Conservation (phyloP, 2,888 invertebrate species). For the Xestobium rufovillosum region DNA sequence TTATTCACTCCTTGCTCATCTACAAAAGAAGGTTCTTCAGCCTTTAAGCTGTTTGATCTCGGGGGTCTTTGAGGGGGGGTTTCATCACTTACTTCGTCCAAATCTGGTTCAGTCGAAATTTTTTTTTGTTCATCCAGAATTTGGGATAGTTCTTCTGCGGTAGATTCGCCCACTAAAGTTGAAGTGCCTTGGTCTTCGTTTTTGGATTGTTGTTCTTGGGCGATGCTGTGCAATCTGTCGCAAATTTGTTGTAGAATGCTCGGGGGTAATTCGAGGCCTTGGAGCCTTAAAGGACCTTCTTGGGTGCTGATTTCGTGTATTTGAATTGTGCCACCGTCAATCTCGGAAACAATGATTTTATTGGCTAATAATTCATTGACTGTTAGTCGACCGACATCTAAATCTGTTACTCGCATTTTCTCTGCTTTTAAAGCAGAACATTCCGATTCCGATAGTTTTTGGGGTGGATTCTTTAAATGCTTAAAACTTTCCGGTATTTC, state of each 20-base stretch:
- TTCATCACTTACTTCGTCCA: slow-evolving; percentile 1
- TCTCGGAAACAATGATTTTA: slow-evolving; percentile 72
- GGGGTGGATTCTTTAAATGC: slow-evolving; percentile 31
- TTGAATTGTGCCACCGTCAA: slow-evolving; percentile 66
- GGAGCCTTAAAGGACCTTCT: slow-evolving; percentile 58
- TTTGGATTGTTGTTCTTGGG: slow-evolving; percentile 22
- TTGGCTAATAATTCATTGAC: slow-evolving; percentile 73
- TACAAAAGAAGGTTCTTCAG: slow-evolving; percentile 14
- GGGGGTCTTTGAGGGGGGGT: slow-evolving; percentile 10
- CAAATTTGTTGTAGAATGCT: slow-evolving; percentile 62
- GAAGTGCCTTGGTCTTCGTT: background rate
- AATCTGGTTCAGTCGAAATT: slow-evolving; percentile 36
- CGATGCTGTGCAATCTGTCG: slow-evolving; percentile 39
- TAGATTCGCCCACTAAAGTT: slow-evolving; percentile 7
- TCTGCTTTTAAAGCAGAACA: slow-evolving; percentile 48
- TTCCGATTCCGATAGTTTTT: too few species aligned
- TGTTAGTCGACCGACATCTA: slow-evolving; percentile 71
- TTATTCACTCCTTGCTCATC: slow-evolving; percentile 43
- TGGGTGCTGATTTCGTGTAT: slow-evolving; percentile 66
- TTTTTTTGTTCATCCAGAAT: slow-evolving; percentile 35
- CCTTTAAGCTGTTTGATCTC: too few species aligned
- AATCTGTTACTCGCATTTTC: slow-evolving; percentile 62
- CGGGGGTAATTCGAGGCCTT: slow-evolving; percentile 61
- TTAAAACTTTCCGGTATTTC: slow-evolving; percentile 36
- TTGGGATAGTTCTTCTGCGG: slow-evolving; percentile 6